Evolutionary conservation across 2,797 vertebrate genomes (phyloP).

Genomic region (Rhynchonycteris naso): DNA sequence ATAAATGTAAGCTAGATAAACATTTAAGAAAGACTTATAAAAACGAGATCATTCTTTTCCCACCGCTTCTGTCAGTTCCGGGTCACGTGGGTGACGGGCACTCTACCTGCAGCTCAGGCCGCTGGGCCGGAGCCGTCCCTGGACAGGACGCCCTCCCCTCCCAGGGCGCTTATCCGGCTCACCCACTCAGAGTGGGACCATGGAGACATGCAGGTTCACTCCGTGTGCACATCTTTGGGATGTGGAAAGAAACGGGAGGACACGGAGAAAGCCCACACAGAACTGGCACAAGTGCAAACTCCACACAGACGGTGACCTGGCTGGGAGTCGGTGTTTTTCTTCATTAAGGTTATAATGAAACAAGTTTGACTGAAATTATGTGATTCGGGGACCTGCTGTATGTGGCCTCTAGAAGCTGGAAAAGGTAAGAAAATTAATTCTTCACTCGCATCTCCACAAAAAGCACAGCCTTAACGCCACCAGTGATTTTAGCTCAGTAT

Average conservation of each 20-base stretch:
- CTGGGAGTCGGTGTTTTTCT: not conserved
- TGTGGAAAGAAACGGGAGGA: not conserved
- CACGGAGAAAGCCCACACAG: not conserved
- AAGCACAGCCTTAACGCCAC: not conserved
- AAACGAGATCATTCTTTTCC: not conserved
- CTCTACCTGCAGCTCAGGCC: not conserved
- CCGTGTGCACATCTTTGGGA: not conserved
- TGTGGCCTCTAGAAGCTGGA: not conserved
- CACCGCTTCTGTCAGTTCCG: not conserved
- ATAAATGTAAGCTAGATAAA: not conserved
- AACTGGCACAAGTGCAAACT: not conserved
- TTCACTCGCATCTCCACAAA: not conserved
- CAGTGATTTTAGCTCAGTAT: not conserved
- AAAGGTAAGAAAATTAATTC: not conserved
- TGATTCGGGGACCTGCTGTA: not conserved
- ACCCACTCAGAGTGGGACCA: not conserved
- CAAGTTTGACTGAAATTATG: not conserved
- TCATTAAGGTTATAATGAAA: not conserved
- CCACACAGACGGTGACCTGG: not conserved
- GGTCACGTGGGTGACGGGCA: not conserved
- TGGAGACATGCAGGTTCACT: too few relatives aligned
- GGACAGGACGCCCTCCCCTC: too few relatives aligned
- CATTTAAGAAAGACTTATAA: not conserved
- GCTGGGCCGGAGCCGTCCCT: accelerated
- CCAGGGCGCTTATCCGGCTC: not conserved